A percentile compares a stretch with the other conserved stretches of the same genome.
These are phyloP conservation scores for Operophtera brumata DNA, from an alignment of 2,888 invertebrate genomes.

Conservation along the genomic window DNA sequence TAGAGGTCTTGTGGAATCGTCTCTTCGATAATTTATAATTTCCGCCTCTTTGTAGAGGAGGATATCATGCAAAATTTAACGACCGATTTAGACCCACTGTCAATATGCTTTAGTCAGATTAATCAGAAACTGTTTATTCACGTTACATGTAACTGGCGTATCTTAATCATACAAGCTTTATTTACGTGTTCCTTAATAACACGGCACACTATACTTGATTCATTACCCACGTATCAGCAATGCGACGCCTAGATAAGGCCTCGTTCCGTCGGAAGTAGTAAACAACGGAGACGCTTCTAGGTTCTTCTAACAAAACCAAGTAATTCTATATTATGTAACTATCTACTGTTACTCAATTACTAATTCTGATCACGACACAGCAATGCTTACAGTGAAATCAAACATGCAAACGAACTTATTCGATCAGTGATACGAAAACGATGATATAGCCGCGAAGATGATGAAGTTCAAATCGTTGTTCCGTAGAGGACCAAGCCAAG, in stretches of 20 bases:
- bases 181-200: conserved; percentile 14
- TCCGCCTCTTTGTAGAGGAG: too few relatives aligned
- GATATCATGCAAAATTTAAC: too few relatives aligned
- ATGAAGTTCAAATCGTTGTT: conserved; percentile 96
- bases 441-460: conserved; percentile 82
- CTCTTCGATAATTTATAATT: too few relatives aligned
- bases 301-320: conserved; percentile 8
- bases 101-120: too few relatives aligned
- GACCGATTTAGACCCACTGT: too few relatives aligned
- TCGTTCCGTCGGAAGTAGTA: conserved; percentile 22
- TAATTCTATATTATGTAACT: conserved; percentile 8
- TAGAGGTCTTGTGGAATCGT: too few relatives aligned
- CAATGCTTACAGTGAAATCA: conserved; percentile 34
- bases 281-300: conserved; percentile 26
- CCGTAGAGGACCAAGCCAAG: conserved; percentile 89
- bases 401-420: conserved; percentile 45
- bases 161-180: not conserved
- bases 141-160: not conserved
- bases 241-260: conserved; percentile 19
- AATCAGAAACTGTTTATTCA: too few relatives aligned
- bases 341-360: conserved; percentile 26
- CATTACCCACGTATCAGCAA: conserved; percentile 27
- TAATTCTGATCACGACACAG: conserved; percentile 46
- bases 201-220: conserved; percentile 31
- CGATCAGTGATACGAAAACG: conserved; percentile 72